Evolutionary conservation across 2,888 invertebrate genomes (phyloP), one percentile per base, ranked within the genome.

Genomic region (Quadriops clusia): DNA sequence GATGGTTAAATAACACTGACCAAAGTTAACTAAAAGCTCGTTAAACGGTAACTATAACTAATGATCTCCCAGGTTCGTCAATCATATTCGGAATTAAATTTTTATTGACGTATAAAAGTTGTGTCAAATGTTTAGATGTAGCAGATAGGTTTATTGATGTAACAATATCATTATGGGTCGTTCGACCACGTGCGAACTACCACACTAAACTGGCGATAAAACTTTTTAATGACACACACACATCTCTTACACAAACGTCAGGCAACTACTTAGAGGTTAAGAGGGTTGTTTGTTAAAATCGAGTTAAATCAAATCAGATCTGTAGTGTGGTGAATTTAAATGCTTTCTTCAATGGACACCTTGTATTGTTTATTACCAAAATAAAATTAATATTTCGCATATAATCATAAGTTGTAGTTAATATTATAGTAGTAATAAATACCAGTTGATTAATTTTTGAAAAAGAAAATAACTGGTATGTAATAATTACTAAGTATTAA

Each of bases 81-180:
- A 58, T 58, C 56, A 58, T 57, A 56, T 56, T 51, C 50, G 55
- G 54, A 58, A 58, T 58, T 54, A 58, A 58, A 58, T 57, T 58
- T 58, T 58, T 58, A 58, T 58, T 52, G 56, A 50, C 54, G 43
- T 56, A 57, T 59, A 59, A 59, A 58, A 56, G 51, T 51, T 50
- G 51, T 53, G 55, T 55, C 55, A 56, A 55, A 56, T 53, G 54
- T 53, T 55, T 53, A 54, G 53, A 55, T 56, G 54, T 51, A 43
- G 45, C 44, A 55, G 56, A 58, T 58, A 53, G 53, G 56, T 58
- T 58, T 58, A 59, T 59, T 59, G 59, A 57, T 58, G 57, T 58
- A 56, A 58, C 58, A 58, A 57, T 59, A 58, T 58, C 58, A 57
- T 59, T 58, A 58, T 53, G 50, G 53, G 47, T 48, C 50, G 50